Conservation (phyloP, 64 coral and sea anemone genomes). For the Catalaphyllia jardinei region DNA sequence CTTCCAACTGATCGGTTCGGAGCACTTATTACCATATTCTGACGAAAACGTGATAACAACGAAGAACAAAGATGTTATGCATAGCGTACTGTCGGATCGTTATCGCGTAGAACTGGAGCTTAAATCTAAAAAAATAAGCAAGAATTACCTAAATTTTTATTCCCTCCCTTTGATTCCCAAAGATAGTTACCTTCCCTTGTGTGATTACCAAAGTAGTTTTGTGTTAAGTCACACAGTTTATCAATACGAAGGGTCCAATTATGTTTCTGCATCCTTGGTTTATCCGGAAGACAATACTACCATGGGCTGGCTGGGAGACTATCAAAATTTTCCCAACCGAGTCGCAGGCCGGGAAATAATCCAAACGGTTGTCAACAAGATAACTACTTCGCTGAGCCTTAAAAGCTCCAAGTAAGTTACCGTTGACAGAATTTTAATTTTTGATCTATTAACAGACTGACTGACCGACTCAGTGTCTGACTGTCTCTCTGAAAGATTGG, state of each 20-base stretch:
- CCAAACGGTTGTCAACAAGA: not conserved
- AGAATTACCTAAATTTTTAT: conserved; percentile 5
- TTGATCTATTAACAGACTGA: too few species aligned
- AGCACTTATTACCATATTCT: not conserved
- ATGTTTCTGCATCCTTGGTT: not conserved
- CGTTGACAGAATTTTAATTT: too few species aligned
- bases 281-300: conserved; percentile 7
- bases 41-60: not conserved
- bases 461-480: too few species aligned
- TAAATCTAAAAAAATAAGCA: not conserved
- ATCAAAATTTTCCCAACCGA: not conserved
- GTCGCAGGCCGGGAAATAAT: not conserved
- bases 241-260: not conserved
- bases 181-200: not conserved
- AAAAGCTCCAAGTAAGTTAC: not conserved
- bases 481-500: too few species aligned
- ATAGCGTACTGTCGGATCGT: not conserved
- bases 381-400: not conserved
- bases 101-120: not conserved
- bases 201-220: not conserved
- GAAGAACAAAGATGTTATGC: not conserved
- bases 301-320: not conserved
- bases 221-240: not conserved
- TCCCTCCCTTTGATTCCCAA: conserved; percentile 20
- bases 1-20: conserved; percentile 11